Evolutionary conservation across 2,113 vertebrate genomes (phyloP).

Genomic region (Mirza zaza): DNA sequence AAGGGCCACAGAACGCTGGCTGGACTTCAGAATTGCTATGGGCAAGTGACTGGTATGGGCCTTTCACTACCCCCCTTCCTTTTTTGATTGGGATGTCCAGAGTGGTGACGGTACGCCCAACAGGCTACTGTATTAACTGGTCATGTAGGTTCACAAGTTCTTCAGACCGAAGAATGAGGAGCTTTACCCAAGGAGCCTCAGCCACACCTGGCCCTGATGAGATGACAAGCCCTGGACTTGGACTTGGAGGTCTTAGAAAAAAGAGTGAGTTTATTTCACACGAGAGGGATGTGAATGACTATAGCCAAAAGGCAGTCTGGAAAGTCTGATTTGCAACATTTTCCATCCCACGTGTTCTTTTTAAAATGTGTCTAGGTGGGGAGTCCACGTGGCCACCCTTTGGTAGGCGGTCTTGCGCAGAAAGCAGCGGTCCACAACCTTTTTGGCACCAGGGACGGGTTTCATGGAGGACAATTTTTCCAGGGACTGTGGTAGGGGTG

Average conservation of each 20-base stretch:
- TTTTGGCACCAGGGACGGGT: too few relatives aligned
- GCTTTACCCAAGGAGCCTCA: background rate
- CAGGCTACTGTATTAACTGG: background rate
- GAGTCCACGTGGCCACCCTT: background rate
- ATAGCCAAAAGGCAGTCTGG: background rate
- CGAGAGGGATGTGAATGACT: background rate
- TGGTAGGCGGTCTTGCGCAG: background rate
- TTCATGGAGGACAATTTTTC: too few relatives aligned
- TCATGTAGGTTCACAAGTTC: background rate
- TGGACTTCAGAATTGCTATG: background rate
- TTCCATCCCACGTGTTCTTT: background rate
- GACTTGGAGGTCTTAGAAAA: background rate
- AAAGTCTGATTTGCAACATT: background rate
- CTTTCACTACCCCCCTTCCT: background rate
- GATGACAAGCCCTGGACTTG: background rate
- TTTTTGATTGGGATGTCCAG: background rate
- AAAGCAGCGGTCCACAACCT: background rate
- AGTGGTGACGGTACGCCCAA: background rate
- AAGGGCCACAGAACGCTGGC: background rate
- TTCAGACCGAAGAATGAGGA: background rate
- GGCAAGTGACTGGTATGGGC: too few relatives aligned
- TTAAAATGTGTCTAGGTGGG: background rate
- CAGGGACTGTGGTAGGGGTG: too few relatives aligned
- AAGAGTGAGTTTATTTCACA: background rate
- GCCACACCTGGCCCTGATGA: background rate